Base-by-base conservation (phyloP, 2,888 invertebrate species). In the Xylocampa areola region DNA sequence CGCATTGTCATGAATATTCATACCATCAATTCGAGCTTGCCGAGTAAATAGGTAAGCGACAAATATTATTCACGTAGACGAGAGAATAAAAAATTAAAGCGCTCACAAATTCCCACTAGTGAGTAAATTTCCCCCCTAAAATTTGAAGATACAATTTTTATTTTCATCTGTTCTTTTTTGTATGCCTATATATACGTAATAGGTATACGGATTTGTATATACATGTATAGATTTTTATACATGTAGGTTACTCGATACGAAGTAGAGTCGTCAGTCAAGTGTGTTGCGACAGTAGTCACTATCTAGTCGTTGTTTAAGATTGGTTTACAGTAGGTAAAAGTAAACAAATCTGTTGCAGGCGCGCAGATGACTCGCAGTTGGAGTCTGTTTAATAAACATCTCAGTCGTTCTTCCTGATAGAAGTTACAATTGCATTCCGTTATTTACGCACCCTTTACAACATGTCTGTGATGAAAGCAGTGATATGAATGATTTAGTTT, bases 361-460 rank as follows among this genome's bases (percentile, higher is more conserved):
- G 79, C 66, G 77, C 86, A 88, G 79, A 88, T 88, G 89, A 81
- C 74, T 81, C 73, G 79, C 83, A 85, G 79, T 82, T 78, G 82
- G 64, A 74, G 73, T 79, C 71, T 90, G 88, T 90, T 90, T 89
- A 82, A 59, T 85, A 90, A 91, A 91, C 88, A 88, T 72, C 54
- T 50, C 48, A 75, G 68, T 77, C 82, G 82, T 81, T 81, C 82
- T 82, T 67, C 77, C 73, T 75, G 72, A 57, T 64, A 35, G 43
- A 51, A 53, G 63, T 66, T 66, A 64, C 59, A 62, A 76, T 76
- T 70, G 69, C 64, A 48, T 52, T 63, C 49, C 43, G 51, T 50
- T 79, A 69, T 80, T 77, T 80, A 62, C 62, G 64, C 70, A 70
- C 77, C 77, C 70, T 79, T 76, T 76, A 68, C 54, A 52, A 59